These are phyloP conservation scores for Lepidurus arcticus DNA, from an alignment of 1,140 invertebrate genomes.

Conservation along the genomic window DNA sequence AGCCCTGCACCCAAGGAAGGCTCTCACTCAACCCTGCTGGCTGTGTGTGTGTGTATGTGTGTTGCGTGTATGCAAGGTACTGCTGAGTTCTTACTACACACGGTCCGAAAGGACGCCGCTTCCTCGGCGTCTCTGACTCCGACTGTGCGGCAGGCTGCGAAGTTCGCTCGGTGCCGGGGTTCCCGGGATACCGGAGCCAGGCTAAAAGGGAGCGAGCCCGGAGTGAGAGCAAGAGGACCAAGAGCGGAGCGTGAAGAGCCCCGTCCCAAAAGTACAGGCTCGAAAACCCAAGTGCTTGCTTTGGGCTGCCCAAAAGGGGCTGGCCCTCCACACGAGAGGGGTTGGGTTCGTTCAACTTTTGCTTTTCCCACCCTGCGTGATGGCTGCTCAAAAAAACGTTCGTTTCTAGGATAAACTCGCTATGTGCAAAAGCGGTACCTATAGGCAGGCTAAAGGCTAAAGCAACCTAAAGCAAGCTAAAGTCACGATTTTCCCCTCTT, in stretches of 20 bases:
- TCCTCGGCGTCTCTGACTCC: slow-evolving; percentile 20
- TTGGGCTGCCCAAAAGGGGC: slow-evolving; percentile 16
- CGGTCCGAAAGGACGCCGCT: slow-evolving; percentile 16
- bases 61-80: slow-evolving; percentile 21
- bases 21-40: neutral
- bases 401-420: neutral
- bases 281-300: slow-evolving; percentile 4
- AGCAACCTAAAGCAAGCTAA: neutral
- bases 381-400: slow-evolving; percentile 5
- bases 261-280: slow-evolving; percentile 17
- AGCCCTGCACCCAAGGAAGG: neutral
- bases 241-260: neutral
- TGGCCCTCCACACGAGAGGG: slow-evolving; percentile 16
- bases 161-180: slow-evolving; percentile 6
- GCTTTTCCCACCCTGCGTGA: slow-evolving; percentile 17
- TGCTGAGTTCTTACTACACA: neutral
- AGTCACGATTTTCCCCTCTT: neutral
- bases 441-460: neutral
- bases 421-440: too few relatives aligned
- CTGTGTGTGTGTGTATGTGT: slow-evolving; percentile 17
- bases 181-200: neutral
- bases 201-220: neutral
- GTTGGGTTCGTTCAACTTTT: slow-evolving; percentile 21
- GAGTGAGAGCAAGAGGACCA: neutral
- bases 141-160: neutral